Evolutionary conservation across 2,888 invertebrate species (phyloP), one percentile per base, ranked within the genome.

Genomic region (Myopa testacea): DNA sequence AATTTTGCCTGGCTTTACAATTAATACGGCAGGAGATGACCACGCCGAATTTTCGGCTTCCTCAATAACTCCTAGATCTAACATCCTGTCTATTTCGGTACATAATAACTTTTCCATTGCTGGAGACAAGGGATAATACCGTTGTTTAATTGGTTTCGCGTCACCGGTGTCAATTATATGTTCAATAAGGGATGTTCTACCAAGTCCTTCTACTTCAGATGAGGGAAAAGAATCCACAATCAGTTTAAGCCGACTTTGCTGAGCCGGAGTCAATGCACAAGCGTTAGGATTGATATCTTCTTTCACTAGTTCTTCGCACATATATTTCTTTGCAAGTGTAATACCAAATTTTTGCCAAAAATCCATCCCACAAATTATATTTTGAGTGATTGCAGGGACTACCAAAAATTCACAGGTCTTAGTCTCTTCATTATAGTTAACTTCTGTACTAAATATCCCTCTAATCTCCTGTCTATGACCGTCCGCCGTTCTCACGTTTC

Each of bases 1-100:
- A 26, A 26, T 26, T 26, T 26, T 26, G 26, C 26, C 26, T 26
- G 26, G 26, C 26, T 26, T 26, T 26, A 26, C 26, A 26, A 26
- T 26, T 26, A 26, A 26, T 26, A 26, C 26, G 26, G 26, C 1
- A 1, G 1, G 26, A 2, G 26, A 26, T 26, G 26, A 26, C 26
- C 26, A 26, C 26, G 26, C 26, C 26, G 26, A 26, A 26, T 26
- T 26, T 26, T 2, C 26, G 26, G 26, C 26, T 26, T 26, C 26
- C 26, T 26, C 26, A 26, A 26, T 26, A 26, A 26, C 26, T 26
- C 38, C 16, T 52, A 52, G 37, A 5, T 62, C 50, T 12, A 87
- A 40, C 85, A 87, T 87, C 1, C 82, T 62, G 50, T 86, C 85
- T 2, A 87, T 79, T 76, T 86, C 85, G 7, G 75, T 58, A 72